Conservation (phyloP, 1,140 invertebrate species). For the Coptotermes formosanus region DNA sequence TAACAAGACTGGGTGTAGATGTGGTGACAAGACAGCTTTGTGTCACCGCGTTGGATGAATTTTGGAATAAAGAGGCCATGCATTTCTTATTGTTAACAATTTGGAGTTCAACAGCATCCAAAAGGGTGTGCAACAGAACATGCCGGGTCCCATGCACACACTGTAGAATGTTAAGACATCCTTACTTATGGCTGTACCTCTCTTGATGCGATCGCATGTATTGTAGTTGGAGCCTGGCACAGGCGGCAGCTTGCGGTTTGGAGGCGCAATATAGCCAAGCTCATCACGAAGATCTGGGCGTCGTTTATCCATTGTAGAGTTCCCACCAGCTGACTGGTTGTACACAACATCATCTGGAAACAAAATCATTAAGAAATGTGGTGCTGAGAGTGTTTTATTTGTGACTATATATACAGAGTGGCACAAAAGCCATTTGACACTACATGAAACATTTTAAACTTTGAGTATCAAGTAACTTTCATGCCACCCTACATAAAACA, state of each 20-base stretch:
- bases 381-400: too few species aligned
- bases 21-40: too few species aligned
- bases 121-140: not conserved
- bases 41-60: too few species aligned
- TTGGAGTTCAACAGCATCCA: not conserved
- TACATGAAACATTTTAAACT: too few species aligned
- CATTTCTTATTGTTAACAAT: not conserved
- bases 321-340: constrained; percentile 71
- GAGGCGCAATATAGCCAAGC: constrained; percentile 87
- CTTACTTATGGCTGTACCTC: constrained; percentile 88
- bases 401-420: too few species aligned
- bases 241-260: constrained; percentile 85
- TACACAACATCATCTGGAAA: constrained; percentile 81
- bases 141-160: not conserved
- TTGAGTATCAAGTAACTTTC: too few species aligned
- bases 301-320: constrained; percentile 80
- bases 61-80: not conserved
- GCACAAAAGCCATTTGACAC: too few species aligned
- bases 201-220: constrained; percentile 88
- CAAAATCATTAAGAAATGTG: not conserved
- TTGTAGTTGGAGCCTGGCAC: constrained; percentile 91
- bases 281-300: constrained; percentile 81
- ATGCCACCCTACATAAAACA: too few species aligned
- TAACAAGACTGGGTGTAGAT: too few species aligned
- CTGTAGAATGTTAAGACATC: constrained; percentile 37